Conservation (phyloP, 2,888 invertebrate genomes). For the Eledone cirrhosa region DNA sequence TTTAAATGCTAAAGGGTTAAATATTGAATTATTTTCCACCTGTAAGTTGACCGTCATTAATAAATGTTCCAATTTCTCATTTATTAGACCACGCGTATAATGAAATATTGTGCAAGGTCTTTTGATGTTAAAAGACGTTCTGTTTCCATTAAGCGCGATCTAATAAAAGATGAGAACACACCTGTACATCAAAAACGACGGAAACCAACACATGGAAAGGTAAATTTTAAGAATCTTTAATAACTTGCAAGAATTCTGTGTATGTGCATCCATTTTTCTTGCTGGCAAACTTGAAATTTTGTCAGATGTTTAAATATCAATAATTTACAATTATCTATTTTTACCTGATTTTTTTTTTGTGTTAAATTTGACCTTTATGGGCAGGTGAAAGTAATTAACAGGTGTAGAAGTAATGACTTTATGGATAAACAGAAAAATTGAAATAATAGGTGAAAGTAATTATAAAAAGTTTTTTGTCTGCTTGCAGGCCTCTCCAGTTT, state of each 20-base stretch:
- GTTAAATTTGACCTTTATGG: no score
- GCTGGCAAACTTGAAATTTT: no score
- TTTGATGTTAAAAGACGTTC: conserved; percentile 40
- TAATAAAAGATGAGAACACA: conserved; percentile 70
- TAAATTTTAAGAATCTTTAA: conserved; percentile 44
- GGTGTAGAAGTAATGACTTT: no score
- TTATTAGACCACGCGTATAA: neutral
- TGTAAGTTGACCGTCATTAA: neutral
- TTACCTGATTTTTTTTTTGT: no score
- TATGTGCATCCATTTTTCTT: neutral
- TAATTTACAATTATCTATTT: no score
- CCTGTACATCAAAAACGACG: conserved; percentile 69
- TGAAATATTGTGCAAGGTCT: conserved; percentile 42
- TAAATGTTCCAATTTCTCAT: neutral
- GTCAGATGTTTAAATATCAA: no score
- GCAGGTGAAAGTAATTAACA: no score
- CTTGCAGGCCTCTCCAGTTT: neutral
- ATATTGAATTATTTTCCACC: no score
- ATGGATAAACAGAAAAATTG: no score
- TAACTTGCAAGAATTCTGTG: neutral
- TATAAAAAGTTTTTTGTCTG: no score
- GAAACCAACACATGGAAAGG: conserved; percentile 44
- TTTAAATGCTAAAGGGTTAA: no score
- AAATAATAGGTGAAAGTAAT: no score
- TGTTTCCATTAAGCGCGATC: conserved; percentile 76